Percentiles rank a stretch among this genome's conserved stretches.
These are phyloP conservation scores for Drosophila dunni DNA, from an alignment of 1,140 invertebrate species.

Conservation along the genomic window DNA sequence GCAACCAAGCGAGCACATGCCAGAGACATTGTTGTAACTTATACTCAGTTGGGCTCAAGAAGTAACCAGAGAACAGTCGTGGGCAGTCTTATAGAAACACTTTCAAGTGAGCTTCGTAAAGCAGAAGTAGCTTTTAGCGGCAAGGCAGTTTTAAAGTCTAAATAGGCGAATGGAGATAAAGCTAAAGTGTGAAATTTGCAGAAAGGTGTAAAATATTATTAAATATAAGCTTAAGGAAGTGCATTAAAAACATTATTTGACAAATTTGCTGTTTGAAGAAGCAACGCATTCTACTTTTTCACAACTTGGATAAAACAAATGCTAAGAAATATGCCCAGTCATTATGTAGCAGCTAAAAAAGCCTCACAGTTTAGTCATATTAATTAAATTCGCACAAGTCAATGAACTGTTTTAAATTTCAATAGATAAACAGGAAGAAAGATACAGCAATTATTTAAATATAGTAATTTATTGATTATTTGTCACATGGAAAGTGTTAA, in stretches of 20 bases:
- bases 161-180: too few species aligned
- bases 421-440: slow-evolving; percentile 8
- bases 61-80: slow-evolving; percentile 17
- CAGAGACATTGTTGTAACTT: slow-evolving; percentile 40
- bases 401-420: neutral
- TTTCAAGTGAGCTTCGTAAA: neutral
- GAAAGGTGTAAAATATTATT: too few species aligned
- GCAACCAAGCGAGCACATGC: slow-evolving; percentile 41
- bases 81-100: slow-evolving; percentile 27
- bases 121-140: neutral
- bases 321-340: too few species aligned
- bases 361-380: too few species aligned
- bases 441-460: neutral
- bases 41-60: slow-evolving; percentile 30
- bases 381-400: too few species aligned
- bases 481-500: slow-evolving; percentile 9
- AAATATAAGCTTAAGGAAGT: too few species aligned
- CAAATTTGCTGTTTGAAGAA: too few species aligned
- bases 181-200: neutral
- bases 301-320: too few species aligned
- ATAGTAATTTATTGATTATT: neutral
- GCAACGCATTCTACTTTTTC: too few species aligned
- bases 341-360: too few species aligned
- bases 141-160: neutral
- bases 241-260: too few species aligned